Evolutionary conservation across 2,888 invertebrate species (phyloP).

Genomic region (Erebia epiphron): DNA sequence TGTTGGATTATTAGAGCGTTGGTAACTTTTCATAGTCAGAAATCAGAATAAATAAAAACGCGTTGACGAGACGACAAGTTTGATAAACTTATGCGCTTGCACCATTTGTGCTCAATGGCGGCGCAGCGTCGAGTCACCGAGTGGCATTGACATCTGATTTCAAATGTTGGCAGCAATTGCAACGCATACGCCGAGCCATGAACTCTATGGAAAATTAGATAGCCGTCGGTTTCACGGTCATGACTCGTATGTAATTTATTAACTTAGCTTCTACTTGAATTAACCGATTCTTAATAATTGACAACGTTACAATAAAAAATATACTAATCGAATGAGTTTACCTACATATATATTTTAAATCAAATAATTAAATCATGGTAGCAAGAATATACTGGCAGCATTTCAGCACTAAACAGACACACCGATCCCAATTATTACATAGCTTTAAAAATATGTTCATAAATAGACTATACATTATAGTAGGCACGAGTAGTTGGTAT

Average conservation of each 20-base stretch:
- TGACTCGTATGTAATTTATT: conserved; percentile 19
- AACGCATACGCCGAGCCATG: conserved; percentile 34
- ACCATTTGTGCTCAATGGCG: background rate
- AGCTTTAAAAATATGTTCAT: background rate
- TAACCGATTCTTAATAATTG: too few relatives aligned
- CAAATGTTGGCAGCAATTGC: conserved; percentile 35
- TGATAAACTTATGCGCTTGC: background rate
- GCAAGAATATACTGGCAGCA: too few relatives aligned
- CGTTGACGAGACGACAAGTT: background rate
- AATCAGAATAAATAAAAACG: background rate
- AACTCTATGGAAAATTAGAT: conserved; percentile 34
- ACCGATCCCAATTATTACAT: too few relatives aligned
- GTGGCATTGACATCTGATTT: conserved; percentile 53
- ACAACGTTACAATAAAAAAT: too few relatives aligned
- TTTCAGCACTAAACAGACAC: too few relatives aligned
- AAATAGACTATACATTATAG: background rate
- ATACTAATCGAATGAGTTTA: too few relatives aligned
- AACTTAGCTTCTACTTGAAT: background rate
- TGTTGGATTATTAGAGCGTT: background rate
- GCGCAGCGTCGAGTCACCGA: conserved; percentile 46
- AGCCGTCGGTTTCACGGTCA: conserved; percentile 36
- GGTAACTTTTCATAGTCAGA: background rate
- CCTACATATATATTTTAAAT: too few relatives aligned
- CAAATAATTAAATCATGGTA: too few relatives aligned
- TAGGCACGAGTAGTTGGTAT: background rate